These are phyloP conservation scores for Nemopilema nomurai DNA, from an alignment of 30 jellyfish, hydroid and myxozoan genomes.

Conservation along the genomic window DNA sequence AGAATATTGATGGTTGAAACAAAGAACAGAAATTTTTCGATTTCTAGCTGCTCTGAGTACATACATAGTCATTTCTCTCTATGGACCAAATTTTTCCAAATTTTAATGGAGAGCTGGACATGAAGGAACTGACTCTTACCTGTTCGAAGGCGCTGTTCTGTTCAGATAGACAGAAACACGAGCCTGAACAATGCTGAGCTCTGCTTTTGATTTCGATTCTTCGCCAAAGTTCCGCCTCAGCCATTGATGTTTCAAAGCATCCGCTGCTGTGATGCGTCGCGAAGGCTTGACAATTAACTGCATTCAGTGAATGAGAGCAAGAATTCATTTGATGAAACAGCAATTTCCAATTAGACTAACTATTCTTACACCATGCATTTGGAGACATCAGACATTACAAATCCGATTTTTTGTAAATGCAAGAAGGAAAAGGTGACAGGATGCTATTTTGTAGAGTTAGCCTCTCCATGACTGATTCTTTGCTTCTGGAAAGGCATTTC, in stretches of 20 bases:
- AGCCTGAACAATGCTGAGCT: constrained; percentile 56
- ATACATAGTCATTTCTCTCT: too few species aligned
- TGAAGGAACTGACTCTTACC: background rate
- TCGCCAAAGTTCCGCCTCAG: constrained; percentile 18
- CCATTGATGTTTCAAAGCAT: constrained; percentile 69
- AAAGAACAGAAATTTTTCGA: too few species aligned
- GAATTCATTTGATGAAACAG: background rate
- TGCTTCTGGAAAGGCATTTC: background rate
- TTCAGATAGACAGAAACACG: constrained; percentile 22
- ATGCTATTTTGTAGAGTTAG: background rate
- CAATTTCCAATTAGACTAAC: too few species aligned
- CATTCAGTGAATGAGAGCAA: too few species aligned
- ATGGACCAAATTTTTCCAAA: too few species aligned
- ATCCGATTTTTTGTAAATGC: too few species aligned
- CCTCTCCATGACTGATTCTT: background rate
- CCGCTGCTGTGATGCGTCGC: constrained; percentile 53
- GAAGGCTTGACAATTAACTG: constrained; percentile 55
- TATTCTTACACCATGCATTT: background rate
- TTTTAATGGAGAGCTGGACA: too few species aligned
- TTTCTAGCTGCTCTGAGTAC: too few species aligned
- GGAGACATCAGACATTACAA: too few species aligned
- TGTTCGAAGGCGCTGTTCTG: constrained; percentile 10
- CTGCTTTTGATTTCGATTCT: constrained; percentile 19
- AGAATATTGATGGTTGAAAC: too few species aligned
- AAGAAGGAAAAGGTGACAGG: too few species aligned